These are phyloP conservation scores for Agrochola litura DNA, from an alignment of 2,888 invertebrate species.

Conservation along the genomic window DNA sequence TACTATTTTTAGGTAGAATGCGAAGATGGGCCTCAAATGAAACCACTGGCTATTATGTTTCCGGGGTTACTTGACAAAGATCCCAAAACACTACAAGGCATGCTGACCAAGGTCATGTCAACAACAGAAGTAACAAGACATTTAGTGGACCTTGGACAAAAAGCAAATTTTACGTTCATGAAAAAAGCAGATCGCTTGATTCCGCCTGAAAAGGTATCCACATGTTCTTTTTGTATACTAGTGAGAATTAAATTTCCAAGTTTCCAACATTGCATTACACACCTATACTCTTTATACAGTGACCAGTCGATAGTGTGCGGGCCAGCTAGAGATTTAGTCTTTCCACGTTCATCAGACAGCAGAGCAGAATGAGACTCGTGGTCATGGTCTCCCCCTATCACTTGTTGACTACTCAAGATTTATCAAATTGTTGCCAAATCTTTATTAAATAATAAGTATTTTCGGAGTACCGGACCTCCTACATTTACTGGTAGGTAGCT, in stretches of 20 bases:
- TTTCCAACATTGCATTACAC: not conserved
- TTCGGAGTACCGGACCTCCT: not conserved
- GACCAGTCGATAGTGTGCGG: not conserved
- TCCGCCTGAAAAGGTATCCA: slow-evolving; percentile 80
- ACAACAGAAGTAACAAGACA: slow-evolving; percentile 86
- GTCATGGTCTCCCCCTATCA: not conserved
- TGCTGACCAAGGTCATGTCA: slow-evolving; percentile 83
- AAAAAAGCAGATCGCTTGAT: slow-evolving; percentile 84
- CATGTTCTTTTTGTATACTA: not conserved
- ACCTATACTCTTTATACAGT: not conserved
- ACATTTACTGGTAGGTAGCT: not conserved
- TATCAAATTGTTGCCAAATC: not conserved
- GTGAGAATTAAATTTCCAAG: not conserved
- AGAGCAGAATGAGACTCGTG: not conserved
- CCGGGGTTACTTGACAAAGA: slow-evolving; percentile 82
- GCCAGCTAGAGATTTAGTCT: not conserved
- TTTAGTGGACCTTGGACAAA: slow-evolving; percentile 83
- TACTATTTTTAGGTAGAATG: slow-evolving; percentile 77
- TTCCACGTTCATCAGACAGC: not conserved
- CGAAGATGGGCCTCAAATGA: slow-evolving; percentile 80
- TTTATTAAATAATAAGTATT: not conserved
- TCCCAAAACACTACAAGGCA: slow-evolving; percentile 80
- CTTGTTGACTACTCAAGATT: not conserved
- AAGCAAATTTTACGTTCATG: slow-evolving; percentile 85
- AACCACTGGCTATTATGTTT: slow-evolving; percentile 85